Conservation (phyloP, 2,888 invertebrate genomes). For the Tridacna crocea region DNA sequence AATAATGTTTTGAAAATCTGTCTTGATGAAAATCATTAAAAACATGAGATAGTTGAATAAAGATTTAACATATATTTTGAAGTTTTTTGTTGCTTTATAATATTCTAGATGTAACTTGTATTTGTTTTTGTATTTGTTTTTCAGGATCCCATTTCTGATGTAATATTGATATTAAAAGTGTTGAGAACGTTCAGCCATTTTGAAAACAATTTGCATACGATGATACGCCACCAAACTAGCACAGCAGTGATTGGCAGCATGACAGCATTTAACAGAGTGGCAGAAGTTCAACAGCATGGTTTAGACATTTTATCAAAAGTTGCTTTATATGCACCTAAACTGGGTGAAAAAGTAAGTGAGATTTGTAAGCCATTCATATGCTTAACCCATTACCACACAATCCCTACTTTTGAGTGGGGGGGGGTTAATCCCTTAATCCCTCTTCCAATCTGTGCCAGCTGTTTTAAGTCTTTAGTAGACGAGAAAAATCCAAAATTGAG, state of each 20-base stretch:
- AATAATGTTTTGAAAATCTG: too few species aligned
- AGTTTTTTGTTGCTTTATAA: too few species aligned
- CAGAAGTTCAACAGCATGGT: constrained; percentile 74
- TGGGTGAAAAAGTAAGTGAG: constrained; percentile 69
- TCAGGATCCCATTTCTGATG: constrained; percentile 74
- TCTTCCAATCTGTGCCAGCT: background rate
- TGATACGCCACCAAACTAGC: constrained; percentile 71
- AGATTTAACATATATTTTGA: too few species aligned
- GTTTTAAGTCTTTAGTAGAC: background rate
- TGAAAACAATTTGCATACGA: constrained; percentile 67
- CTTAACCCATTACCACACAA: background rate
- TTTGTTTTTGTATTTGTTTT: background rate
- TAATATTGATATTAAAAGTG: constrained; percentile 72
- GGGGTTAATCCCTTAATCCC: background rate
- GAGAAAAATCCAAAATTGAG: too few species aligned
- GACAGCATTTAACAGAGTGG: constrained; percentile 70
- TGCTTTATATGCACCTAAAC: constrained; percentile 69
- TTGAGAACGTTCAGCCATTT: constrained; percentile 77
- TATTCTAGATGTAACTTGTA: too few species aligned
- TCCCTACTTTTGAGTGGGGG: too few species aligned
- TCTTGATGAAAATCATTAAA: too few species aligned
- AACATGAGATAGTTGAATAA: too few species aligned
- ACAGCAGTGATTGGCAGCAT: constrained; percentile 78
- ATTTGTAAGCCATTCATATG: background rate
- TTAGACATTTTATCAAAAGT: constrained; percentile 77